phyloP scores from a whole-genome alignment of 2,113 vertebrate species.

The Caracal caracal region DNA sequence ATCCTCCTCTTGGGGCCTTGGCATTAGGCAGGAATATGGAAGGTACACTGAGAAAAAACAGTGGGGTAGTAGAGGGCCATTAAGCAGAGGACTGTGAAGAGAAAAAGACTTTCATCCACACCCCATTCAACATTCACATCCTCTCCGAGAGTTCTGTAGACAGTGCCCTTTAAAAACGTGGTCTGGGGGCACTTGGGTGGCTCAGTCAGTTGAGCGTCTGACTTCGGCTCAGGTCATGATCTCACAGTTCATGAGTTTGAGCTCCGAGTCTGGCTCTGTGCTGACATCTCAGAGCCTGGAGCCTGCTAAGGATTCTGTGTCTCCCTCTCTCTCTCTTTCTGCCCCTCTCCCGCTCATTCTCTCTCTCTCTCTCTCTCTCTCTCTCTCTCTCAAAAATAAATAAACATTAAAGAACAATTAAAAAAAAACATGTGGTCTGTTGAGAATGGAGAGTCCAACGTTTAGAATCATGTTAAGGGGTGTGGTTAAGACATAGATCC shows the following conservation, averaged over 20 bases:
- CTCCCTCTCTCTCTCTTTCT: no score
- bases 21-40: not conserved
- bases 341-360: no score
- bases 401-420: no score
- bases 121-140: not conserved
- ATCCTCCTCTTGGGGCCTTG: not conserved
- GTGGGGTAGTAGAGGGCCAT: rapidly evolving
- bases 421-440: not conserved
- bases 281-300: no score
- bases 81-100: not conserved
- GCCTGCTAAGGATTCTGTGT: no score
- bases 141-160: not conserved
- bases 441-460: rapidly evolving
- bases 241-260: no score
- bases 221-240: no score
- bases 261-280: no score
- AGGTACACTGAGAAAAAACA: not conserved
- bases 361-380: no score
- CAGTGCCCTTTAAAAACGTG: not conserved
- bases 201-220: no score
- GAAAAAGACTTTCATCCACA: not conserved
- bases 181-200: not conserved
- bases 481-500: rapidly evolving
- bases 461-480: not conserved
- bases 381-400: not conserved